Percentiles rank a stretch among this genome's conserved stretches.
These are phyloP conservation scores for Panzeria rudis DNA, from an alignment of 2,888 invertebrate genomes.

Conservation along the genomic window DNA sequence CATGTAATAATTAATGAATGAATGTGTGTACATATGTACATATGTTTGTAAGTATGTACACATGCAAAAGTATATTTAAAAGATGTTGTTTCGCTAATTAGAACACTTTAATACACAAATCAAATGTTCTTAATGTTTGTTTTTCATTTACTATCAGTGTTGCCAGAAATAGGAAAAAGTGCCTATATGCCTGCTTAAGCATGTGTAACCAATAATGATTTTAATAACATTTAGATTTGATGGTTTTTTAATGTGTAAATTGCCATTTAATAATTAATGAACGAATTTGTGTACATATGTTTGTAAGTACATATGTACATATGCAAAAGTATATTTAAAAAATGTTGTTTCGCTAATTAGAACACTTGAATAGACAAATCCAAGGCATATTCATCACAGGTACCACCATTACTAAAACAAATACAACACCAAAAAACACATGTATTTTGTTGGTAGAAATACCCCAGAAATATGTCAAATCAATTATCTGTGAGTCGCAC, in stretches of 20 bases:
- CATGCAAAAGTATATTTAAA: not conserved
- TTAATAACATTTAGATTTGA: slow-evolving; percentile 47
- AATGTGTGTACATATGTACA: not conserved
- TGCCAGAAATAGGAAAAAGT: not conserved
- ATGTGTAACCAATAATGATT: slow-evolving; percentile 68
- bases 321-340: not conserved
- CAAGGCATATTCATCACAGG: too few species aligned
- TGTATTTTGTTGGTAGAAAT: too few species aligned
- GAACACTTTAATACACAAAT: not conserved
- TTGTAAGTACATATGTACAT: not conserved
- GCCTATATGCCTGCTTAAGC: slow-evolving; percentile 61
- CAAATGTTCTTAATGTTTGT: not conserved
- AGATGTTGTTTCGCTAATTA: not conserved
- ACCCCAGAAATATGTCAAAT: too few species aligned
- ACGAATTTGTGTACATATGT: not conserved
- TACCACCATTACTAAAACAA: too few species aligned
- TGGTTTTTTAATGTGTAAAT: slow-evolving; percentile 55
- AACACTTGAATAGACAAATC: not conserved
- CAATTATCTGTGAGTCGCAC: too few species aligned
- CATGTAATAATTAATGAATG: slow-evolving; percentile 28
- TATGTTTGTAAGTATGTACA: not conserved
- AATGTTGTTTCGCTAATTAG: not conserved
- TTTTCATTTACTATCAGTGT: not conserved
- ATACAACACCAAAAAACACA: too few species aligned
- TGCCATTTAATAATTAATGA: slow-evolving; percentile 33